Percentiles rank a stretch among this genome's conserved stretches.
Evolutionary conservation across 2,797 vertebrate genomes (phyloP).

Genomic region (Heterohyrax brucei): DNA sequence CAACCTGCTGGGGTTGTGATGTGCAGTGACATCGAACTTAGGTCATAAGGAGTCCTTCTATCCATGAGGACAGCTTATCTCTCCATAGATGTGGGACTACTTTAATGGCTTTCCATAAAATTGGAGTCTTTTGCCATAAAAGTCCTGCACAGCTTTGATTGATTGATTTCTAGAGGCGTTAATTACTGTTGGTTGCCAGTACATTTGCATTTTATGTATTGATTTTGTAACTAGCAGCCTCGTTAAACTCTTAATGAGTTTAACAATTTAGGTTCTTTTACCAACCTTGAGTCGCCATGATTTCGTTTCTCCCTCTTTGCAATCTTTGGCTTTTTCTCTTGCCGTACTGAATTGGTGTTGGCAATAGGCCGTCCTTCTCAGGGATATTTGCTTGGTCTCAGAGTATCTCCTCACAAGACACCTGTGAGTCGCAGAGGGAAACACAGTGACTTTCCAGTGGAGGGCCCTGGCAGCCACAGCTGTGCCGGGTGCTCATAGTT

Average conservation of each 20-base stretch:
- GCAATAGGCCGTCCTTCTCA: background rate
- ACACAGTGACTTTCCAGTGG: no score
- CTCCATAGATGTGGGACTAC: background rate
- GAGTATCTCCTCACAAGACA: background rate
- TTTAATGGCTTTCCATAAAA: background rate
- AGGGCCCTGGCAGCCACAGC: background rate
- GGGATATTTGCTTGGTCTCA: background rate
- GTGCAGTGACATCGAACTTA: no score
- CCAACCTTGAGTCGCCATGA: accelerated
- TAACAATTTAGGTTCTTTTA: background rate
- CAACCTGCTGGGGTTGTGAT: no score
- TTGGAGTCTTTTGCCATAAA: background rate
- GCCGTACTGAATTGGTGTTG: background rate
- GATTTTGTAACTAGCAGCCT: background rate
- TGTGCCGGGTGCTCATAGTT: background rate
- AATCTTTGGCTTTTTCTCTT: background rate
- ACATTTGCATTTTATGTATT: no score
- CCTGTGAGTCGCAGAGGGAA: background rate
- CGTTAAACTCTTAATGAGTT: background rate
- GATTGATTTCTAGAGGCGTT: background rate
- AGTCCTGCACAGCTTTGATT: background rate
- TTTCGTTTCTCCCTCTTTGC: background rate
- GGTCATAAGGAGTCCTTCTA: background rate
- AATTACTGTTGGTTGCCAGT: no score
- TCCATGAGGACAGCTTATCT: background rate